These are phyloP conservation scores for Melanotaenia pygmaea DNA, from an alignment of 2,797 vertebrate species.

Conservation along the genomic window DNA sequence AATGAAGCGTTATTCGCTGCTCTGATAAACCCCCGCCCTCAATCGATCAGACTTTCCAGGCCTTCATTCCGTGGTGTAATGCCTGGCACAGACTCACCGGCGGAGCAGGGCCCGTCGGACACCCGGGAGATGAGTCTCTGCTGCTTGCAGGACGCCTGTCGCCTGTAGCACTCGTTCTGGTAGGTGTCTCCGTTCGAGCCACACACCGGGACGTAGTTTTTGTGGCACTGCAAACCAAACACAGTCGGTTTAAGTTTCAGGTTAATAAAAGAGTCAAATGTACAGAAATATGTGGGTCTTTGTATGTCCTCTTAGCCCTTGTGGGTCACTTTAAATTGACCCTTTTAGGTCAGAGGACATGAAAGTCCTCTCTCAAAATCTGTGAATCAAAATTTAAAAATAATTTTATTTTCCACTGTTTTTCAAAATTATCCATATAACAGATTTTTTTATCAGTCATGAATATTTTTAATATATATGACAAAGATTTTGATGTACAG, in stretches of 20 bases:
- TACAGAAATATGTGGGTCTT: no score
- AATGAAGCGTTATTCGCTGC: constrained; percentile 13
- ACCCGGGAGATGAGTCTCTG: constrained; percentile 91
- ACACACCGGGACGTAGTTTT: constrained; percentile 94
- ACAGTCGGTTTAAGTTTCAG: constrained; percentile 26
- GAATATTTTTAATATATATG: no score
- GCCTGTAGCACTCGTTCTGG: constrained; percentile 96
- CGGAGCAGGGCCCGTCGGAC: constrained; percentile 89
- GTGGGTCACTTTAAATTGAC: no score
- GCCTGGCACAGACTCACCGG: constrained; percentile 82
- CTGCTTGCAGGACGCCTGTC: constrained; percentile 93
- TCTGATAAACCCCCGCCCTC: background rate
- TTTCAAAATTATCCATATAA: no score
- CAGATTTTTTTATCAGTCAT: no score
- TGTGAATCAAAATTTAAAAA: no score
- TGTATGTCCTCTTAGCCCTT: no score
- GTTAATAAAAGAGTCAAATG: background rate
- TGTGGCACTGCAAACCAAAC: constrained; percentile 87
- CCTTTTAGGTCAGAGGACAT: no score
- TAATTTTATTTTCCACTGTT: no score
- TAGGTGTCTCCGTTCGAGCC: constrained; percentile 97
- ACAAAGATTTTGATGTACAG: no score
- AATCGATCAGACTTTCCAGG: background rate
- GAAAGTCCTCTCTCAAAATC: no score
- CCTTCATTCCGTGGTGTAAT: no score